phyloP scores from a whole-genome alignment of 2,888 invertebrate species.

The Aricia artaxerxes region DNA sequence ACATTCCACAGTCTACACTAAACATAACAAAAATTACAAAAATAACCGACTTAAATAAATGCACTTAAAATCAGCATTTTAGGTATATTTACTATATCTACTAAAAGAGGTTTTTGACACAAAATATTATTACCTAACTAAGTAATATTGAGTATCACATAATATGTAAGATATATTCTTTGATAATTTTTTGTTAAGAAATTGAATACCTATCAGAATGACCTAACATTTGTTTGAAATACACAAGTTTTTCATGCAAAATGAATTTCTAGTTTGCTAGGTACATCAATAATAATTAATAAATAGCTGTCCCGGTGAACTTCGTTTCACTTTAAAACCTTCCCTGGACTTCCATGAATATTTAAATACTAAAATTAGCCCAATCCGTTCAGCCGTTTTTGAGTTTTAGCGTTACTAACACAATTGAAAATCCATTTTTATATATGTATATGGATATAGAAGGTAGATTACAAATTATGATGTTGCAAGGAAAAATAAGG shows the following conservation, averaged over 20 bases:
- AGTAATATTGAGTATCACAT: background rate
- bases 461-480: slow-evolving; percentile 8
- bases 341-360: too few relatives aligned
- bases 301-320: too few relatives aligned
- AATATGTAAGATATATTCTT: background rate
- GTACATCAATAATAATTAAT: background rate
- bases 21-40: too few relatives aligned
- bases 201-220: background rate
- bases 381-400: too few relatives aligned
- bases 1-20: too few relatives aligned
- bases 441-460: background rate
- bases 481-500: background rate
- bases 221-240: background rate
- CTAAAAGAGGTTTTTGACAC: background rate
- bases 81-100: too few relatives aligned
- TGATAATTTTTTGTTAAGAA: slow-evolving; percentile 8
- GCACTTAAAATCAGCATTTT: too few relatives aligned
- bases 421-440: too few relatives aligned
- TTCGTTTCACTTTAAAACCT: too few relatives aligned
- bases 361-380: too few relatives aligned
- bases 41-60: too few relatives aligned
- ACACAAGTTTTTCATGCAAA: background rate
- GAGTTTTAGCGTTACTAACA: too few relatives aligned
- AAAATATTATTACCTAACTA: background rate
- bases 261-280: background rate